A percentile compares a stretch with the other conserved stretches of the same genome.
phyloP scores from a whole-genome alignment of 2,113 vertebrate genomes.

The Odontesthes bonariensis region DNA sequence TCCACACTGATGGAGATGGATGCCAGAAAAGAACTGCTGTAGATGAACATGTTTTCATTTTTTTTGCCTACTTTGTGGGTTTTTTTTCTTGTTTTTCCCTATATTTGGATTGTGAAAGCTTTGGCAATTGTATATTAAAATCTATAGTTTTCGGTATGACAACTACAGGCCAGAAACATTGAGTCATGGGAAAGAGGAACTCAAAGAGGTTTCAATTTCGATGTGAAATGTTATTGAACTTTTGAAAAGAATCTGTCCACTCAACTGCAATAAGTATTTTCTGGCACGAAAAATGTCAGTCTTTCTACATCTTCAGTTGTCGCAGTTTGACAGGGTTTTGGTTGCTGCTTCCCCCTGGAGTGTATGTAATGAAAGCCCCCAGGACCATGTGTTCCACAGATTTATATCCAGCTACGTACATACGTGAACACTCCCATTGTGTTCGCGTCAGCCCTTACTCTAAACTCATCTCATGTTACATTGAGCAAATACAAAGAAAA shows the following conservation, averaged over 20 bases:
- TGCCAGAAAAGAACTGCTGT: constrained; percentile 37
- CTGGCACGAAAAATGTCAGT: neutral
- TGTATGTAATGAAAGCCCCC: neutral
- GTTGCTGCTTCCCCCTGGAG: no score
- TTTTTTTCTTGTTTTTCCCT: constrained; percentile 2
- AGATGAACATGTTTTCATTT: constrained; percentile 4
- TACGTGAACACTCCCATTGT: neutral
- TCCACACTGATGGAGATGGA: constrained; percentile 1
- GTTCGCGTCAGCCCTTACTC: neutral
- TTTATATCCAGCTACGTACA: neutral
- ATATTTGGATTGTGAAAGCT: constrained; percentile 19
- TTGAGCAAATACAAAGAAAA: neutral
- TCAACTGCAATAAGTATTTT: constrained; percentile 37
- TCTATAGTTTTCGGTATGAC: constrained; percentile 13
- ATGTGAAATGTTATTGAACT: neutral
- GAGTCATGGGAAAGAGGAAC: constrained; percentile 23
- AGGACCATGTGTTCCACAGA: neutral
- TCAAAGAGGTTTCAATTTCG: constrained; percentile 5
- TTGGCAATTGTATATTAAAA: constrained; percentile 20
- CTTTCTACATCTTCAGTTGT: neutral
- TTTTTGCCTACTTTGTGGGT: neutral
- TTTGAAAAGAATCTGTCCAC: neutral
- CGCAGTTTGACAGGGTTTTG: neutral
- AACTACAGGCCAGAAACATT: constrained; percentile 16
- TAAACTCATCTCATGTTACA: no score